phyloP scores from a whole-genome alignment of 1,140 invertebrate genomes.

The Amphibalanus amphitrite region DNA sequence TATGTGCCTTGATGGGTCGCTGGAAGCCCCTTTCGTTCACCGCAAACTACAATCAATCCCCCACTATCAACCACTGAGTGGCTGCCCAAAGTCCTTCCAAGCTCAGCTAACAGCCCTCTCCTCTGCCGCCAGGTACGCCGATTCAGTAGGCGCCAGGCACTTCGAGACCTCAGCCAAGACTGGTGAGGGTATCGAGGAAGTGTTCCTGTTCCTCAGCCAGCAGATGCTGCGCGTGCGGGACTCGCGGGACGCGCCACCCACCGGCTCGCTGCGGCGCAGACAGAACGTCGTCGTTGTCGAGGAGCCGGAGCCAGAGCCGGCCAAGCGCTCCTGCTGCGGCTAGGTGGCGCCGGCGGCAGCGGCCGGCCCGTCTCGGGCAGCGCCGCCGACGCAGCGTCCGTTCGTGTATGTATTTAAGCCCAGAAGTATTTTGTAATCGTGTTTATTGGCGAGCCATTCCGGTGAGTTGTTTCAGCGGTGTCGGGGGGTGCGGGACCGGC shows the following conservation, averaged over 20 bases:
- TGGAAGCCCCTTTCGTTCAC: too few relatives aligned
- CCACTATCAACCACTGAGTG: too few relatives aligned
- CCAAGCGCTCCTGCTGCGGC: constrained; percentile 26
- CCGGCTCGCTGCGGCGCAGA: constrained; percentile 16
- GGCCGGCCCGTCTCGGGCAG: too few relatives aligned
- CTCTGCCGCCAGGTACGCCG: constrained; percentile 51
- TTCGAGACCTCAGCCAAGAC: constrained; percentile 89
- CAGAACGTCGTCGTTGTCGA: constrained; percentile 43
- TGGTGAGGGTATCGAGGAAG: constrained; percentile 79
- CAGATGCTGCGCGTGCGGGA: constrained; percentile 38
- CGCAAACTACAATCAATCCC: too few relatives aligned
- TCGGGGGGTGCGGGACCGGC: too few relatives aligned
- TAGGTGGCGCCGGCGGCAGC: constrained; percentile 8
- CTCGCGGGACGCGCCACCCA: neutral
- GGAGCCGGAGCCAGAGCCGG: constrained; percentile 30
- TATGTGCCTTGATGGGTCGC: too few relatives aligned
- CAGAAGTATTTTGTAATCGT: neutral
- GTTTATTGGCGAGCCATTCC: neutral
- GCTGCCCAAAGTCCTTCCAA: constrained; percentile 9
- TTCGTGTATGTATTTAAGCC: too few relatives aligned
- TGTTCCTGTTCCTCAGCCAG: constrained; percentile 72
- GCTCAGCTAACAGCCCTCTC: neutral
- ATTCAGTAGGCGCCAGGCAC: constrained; percentile 81
- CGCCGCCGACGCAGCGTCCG: too few relatives aligned
- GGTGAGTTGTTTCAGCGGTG: too few relatives aligned